These are phyloP conservation scores for Scaptomyza hsui DNA, from an alignment of 1,140 invertebrate species.

Conservation along the genomic window DNA sequence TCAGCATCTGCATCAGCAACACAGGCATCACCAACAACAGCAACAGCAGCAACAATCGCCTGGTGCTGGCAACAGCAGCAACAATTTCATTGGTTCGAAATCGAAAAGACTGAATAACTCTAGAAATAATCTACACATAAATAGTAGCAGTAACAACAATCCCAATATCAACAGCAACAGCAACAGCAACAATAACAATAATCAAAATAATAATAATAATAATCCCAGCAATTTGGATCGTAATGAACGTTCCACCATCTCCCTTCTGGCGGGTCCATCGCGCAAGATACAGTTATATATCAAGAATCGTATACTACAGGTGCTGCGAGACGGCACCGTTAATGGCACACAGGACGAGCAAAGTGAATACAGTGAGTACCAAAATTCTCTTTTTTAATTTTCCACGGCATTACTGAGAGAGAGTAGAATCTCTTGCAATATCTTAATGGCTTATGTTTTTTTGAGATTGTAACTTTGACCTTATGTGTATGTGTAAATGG, in stretches of 20 bases:
- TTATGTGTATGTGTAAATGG: conserved; percentile 9
- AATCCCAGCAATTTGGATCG: conserved; percentile 81
- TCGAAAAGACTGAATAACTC: conserved; percentile 84
- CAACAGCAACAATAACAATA: conserved; percentile 42
- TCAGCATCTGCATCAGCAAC: conserved; percentile 44
- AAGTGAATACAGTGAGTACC: conserved; percentile 92
- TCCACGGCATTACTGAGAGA: too few species aligned
- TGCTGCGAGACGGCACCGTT: conserved; percentile 91
- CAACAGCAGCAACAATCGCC: conserved; percentile 41
- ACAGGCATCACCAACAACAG: conserved; percentile 30
- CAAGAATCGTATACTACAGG: conserved; percentile 91
- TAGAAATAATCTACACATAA: conserved; percentile 78
- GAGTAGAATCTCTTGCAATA: too few species aligned
- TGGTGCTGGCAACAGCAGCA: conserved; percentile 31
- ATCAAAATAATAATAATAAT: conserved; percentile 24
- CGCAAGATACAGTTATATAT: conserved; percentile 92
- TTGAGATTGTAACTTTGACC: conserved; percentile 42
- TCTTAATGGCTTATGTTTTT: conserved; percentile 24
- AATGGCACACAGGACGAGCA: conserved; percentile 90
- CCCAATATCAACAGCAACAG: conserved; percentile 36
- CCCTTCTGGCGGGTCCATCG: conserved; percentile 87
- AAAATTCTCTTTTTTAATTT: not conserved
- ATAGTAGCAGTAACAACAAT: conserved; percentile 66
- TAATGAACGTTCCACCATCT: conserved; percentile 87
- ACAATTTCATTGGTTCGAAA: conserved; percentile 81